phyloP scores from a whole-genome alignment of 2,113 vertebrate species.

The Dermatemys mawii region DNA sequence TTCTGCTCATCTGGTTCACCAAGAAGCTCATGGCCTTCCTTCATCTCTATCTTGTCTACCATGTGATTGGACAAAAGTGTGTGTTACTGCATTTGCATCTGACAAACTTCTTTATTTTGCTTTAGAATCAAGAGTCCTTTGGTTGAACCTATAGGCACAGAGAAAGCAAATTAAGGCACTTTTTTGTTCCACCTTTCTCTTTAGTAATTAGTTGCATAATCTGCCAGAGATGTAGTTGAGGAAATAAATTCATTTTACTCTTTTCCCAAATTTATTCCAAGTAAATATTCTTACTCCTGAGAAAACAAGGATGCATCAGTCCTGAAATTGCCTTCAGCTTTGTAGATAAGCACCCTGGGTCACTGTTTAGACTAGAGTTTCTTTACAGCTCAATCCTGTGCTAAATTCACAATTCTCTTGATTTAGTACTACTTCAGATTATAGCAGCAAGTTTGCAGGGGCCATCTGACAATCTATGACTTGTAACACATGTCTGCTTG shows the following conservation, averaged over 20 bases:
- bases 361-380: not conserved
- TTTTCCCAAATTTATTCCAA: not conserved
- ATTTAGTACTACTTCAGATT: not conserved
- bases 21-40: slow-evolving; percentile 67
- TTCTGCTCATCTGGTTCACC: slow-evolving; percentile 76
- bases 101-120: slow-evolving; percentile 48
- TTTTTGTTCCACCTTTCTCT: not conserved
- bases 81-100: slow-evolving; percentile 23
- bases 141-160: not conserved
- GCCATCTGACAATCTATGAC: fast-evolving
- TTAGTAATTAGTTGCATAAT: not conserved
- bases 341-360: not conserved
- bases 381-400: slow-evolving; percentile 23
- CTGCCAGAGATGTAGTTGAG: not conserved
- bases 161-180: not conserved
- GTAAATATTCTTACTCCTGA: not conserved
- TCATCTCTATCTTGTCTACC: slow-evolving; percentile 59
- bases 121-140: slow-evolving; percentile 16
- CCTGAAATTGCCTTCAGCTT: not conserved
- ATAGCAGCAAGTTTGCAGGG: not conserved
- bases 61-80: slow-evolving; percentile 1
- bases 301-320: not conserved
- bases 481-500: not conserved
- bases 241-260: not conserved
- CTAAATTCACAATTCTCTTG: not conserved